These are phyloP conservation scores for Charaxes varanes DNA, from an alignment of 1,140 invertebrate species.

Conservation along the genomic window DNA sequence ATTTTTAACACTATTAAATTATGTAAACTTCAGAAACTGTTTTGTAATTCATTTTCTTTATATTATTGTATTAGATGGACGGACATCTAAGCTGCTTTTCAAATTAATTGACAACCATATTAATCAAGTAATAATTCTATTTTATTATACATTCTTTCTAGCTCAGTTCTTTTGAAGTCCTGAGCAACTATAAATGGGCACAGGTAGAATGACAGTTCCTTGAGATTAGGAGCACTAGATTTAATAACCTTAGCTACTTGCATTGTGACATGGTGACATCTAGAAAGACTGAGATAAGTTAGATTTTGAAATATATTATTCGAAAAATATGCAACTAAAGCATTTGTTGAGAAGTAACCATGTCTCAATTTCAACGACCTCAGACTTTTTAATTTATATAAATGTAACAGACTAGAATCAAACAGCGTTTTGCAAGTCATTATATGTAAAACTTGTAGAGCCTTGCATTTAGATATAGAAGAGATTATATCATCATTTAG, in stretches of 20 bases:
- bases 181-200: conserved; percentile 68
- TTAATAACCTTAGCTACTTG: conserved; percentile 67
- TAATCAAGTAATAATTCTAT: conserved; percentile 69
- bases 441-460: conserved; percentile 63
- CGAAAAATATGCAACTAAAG: conserved; percentile 66
- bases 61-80: conserved; percentile 34
- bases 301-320: conserved; percentile 66
- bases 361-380: conserved; percentile 69
- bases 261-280: conserved; percentile 68
- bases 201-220: conserved; percentile 70
- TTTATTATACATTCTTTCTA: conserved; percentile 64
- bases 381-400: conserved; percentile 63
- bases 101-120: conserved; percentile 29
- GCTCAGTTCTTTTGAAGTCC: conserved; percentile 63
- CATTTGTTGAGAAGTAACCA: conserved; percentile 68
- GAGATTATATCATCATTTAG: conserved; percentile 68
- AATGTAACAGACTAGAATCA: conserved; percentile 67
- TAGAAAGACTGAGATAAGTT: conserved; percentile 67
- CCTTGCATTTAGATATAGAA: conserved; percentile 63
- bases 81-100: conserved; percentile 43
- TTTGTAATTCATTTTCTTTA: conserved; percentile 2
- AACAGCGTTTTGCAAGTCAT: conserved; percentile 73
- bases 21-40: no score
- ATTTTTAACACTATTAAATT: no score
- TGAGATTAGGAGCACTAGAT: conserved; percentile 65